Evolutionary conservation across 2,888 invertebrate genomes (phyloP).

Genomic region (Mythimna loreyi): DNA sequence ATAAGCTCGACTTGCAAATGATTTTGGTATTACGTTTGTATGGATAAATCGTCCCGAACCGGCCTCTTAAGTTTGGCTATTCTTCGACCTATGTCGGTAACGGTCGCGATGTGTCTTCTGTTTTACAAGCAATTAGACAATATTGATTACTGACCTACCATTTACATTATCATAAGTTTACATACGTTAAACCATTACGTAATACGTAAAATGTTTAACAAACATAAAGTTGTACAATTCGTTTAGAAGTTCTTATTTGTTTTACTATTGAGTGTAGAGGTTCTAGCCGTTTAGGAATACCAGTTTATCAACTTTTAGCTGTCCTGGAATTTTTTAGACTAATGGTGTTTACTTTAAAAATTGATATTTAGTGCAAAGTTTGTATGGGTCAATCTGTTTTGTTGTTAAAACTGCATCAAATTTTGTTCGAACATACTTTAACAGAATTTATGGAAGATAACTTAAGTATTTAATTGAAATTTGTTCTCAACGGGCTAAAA

Average conservation of each 20-base stretch:
- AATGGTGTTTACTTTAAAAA: slow-evolving; percentile 13
- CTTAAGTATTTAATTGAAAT: too few relatives aligned
- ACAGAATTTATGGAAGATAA: too few relatives aligned
- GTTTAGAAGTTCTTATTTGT: slow-evolving; percentile 42
- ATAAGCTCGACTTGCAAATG: too few relatives aligned
- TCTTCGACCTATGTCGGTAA: too few relatives aligned
- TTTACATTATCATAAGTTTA: neutral
- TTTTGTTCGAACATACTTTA: too few relatives aligned
- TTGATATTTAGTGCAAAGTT: slow-evolving; percentile 17
- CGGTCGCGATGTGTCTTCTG: too few relatives aligned
- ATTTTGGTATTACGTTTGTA: too few relatives aligned
- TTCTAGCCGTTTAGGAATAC: slow-evolving; percentile 30
- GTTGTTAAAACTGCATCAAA: too few relatives aligned
- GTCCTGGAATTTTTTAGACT: slow-evolving; percentile 27
- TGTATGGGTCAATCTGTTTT: too few relatives aligned
- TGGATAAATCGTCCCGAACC: too few relatives aligned
- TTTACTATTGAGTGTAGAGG: slow-evolving; percentile 22
- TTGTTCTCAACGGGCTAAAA: too few relatives aligned
- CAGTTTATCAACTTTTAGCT: slow-evolving; percentile 18
- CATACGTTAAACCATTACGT: neutral
- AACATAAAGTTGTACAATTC: slow-evolving; percentile 26
- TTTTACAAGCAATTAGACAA: neutral
- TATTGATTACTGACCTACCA: neutral
- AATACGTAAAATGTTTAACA: slow-evolving; percentile 2
- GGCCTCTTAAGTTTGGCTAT: too few relatives aligned